Base-by-base conservation (phyloP, 1,140 invertebrate species). In the Potamilus streckersoni region DNA sequence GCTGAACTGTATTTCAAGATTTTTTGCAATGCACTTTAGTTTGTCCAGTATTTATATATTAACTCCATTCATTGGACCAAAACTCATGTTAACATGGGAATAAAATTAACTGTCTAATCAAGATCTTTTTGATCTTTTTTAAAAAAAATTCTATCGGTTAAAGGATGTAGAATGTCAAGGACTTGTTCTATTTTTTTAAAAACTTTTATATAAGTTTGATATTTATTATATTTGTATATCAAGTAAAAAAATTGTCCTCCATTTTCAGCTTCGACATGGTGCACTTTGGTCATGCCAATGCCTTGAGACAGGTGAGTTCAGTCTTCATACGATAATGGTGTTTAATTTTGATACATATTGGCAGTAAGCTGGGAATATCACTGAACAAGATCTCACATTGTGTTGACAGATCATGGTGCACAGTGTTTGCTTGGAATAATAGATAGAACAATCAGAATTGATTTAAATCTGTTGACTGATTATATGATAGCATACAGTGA, bases 261-360 rank as follows among this genome's bases (percentile, higher is more conserved):
- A 23, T 70, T 85, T 88, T 71, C 84, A 90, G 89, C 78, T 90
- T 89, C 85, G 89, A 90, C 77, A 89, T 90, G 85, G 86, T 89
- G 58, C 89, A 90, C 79, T 90, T 89, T 86, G 89, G 89, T 73
- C 89, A 90, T 85, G 88, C 89, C 23, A 90, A 90, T 84, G 89
- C 89, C n/a, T 72, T 89, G n/a, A 71, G 89, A 79, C 89, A 90
- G 85, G 89, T 88, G 82, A 76, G 80, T 79, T 55, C 14, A 62
- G n/a, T 49, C 20, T 38, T 38, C 4, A 38, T 38, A 38, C 4
- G 4, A 2, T 38, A 8, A 4, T 38, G 38, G 38, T 38, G 8
- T 38, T 38, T 38, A 38, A 38, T 38, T 38, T 38, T 38, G 38
- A 38, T 38, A 8, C 38, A 38, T 38, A 38, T 38, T 38, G 38